phyloP scores from a whole-genome alignment of 2,113 vertebrate species.

The Nicator chloris region DNA sequence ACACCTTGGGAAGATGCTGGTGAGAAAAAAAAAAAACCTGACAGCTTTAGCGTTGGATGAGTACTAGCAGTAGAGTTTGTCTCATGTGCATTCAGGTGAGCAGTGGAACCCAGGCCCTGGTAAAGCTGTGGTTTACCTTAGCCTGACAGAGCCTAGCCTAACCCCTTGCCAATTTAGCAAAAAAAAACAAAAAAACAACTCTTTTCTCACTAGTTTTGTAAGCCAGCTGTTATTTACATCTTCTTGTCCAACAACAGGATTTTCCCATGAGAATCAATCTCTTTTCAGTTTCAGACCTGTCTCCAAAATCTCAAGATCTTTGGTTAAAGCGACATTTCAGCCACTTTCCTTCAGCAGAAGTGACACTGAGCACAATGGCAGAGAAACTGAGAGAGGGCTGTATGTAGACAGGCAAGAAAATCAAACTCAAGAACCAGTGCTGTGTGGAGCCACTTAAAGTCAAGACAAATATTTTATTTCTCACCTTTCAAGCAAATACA shows the following conservation, averaged over 20 bases:
- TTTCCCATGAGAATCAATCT: background rate
- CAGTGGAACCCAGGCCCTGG: background rate
- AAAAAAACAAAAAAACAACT: rapidly evolving
- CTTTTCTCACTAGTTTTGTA: background rate
- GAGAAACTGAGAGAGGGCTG: background rate
- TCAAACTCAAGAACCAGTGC: background rate
- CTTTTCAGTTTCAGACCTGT: background rate
- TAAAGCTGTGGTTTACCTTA: background rate
- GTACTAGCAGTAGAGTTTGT: background rate
- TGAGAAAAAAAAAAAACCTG: background rate
- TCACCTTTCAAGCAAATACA: constrained; percentile 40
- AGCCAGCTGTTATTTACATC: background rate
- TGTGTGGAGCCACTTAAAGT: constrained; percentile 25
- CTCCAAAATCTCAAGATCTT: constrained; percentile 16
- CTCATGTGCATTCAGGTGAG: background rate
- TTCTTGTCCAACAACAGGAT: background rate
- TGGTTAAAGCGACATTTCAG: constrained; percentile 13
- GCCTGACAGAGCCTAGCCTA: background rate
- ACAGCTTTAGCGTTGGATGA: rapidly evolving
- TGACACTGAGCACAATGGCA: constrained; percentile 20
- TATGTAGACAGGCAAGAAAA: constrained; percentile 31
- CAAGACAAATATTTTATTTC: constrained; percentile 31
- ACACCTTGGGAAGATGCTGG: background rate
- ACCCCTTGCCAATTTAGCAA: rapidly evolving
- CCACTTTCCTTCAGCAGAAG: constrained; percentile 31